Base-by-base conservation (phyloP, 2,797 vertebrate genomes). In the Thalassophryne amazonica region DNA sequence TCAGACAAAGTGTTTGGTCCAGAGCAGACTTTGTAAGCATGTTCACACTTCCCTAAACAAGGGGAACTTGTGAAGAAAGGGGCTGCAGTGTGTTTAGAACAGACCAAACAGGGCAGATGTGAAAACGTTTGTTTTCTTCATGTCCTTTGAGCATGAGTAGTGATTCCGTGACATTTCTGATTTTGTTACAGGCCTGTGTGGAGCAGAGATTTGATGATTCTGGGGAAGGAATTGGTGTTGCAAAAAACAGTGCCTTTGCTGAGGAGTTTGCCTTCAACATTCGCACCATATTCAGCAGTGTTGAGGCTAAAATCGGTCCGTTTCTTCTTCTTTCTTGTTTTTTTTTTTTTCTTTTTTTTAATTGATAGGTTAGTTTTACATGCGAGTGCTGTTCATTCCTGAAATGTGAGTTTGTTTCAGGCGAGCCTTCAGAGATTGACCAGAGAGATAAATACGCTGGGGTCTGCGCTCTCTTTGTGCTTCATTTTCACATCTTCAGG, bases 401-500 rank as follows among this genome's bases (percentile, higher is more conserved):
- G 25, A 25, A 32, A 3, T 19, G 4, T 32, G n/a, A 28, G 39
- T 40, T 35, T 57, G 6, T 63, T 72, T 34, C 52, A 99, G 97
- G 97, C 28, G 97, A 99, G 74, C 94, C 97, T 33, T 93, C 95
- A 54, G 97, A 99, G 88, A 96, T 98, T 46, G 97, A 99, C 80
- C 97, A 98, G 91, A 91, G 97, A 73, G 95, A 99, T 66, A 98
- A 96, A 67, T 99, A 97, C 0, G 91, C 95, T 18, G 92, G 91
- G 0, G 83, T 98, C 46, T 98, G 97, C 69, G 86, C 93, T 17
- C 94, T 99, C 16, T 98, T 95, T 56, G 94, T 95, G 9, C 86
- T 99, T 61, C 93, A 99, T 80, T 99, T 99, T 84, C 94, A 99
- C 39, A 97, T 98, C 80, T 99, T 99, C 87, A 91, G 96, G 46